These are phyloP conservation scores for Buphagus erythrorhynchus DNA, from an alignment of 2,797 vertebrate genomes.

Conservation along the genomic window DNA sequence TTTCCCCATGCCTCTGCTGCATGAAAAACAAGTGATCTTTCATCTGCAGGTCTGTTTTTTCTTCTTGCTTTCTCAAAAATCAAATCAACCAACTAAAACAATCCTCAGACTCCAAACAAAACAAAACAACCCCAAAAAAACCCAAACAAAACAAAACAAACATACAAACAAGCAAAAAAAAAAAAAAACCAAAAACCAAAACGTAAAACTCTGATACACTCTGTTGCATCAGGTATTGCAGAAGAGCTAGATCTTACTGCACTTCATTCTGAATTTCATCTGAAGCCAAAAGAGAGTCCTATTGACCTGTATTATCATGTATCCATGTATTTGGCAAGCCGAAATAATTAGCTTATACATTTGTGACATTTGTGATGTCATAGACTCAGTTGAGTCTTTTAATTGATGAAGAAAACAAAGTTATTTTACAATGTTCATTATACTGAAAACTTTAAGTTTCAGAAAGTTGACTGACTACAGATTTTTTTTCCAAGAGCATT, in stretches of 20 bases:
- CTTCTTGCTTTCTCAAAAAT: not conserved
- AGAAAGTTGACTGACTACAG: not conserved
- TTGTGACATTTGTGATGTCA: not conserved
- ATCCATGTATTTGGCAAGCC: not conserved
- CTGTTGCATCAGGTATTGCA: not conserved
- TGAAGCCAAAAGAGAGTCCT: not conserved
- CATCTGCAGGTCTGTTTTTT: fast-evolving
- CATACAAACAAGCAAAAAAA: not conserved
- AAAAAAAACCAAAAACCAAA: not conserved
- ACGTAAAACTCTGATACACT: not conserved
- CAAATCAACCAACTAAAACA: not conserved
- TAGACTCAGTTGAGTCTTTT: not conserved
- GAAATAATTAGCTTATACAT: not conserved
- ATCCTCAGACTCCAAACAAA: not conserved
- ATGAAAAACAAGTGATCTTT: not conserved
- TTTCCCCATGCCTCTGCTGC: not conserved
- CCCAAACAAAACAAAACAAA: not conserved
- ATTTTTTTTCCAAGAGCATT: not conserved
- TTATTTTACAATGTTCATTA: not conserved
- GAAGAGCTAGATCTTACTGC: not conserved
- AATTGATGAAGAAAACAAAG: not conserved
- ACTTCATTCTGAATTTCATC: not conserved
- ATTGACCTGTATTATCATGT: too few relatives aligned
- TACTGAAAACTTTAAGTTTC: not conserved
- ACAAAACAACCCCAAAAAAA: not conserved